Evolutionary conservation across 2,888 invertebrate genomes (phyloP).

Genomic region (Nasonovia ribisnigri): DNA sequence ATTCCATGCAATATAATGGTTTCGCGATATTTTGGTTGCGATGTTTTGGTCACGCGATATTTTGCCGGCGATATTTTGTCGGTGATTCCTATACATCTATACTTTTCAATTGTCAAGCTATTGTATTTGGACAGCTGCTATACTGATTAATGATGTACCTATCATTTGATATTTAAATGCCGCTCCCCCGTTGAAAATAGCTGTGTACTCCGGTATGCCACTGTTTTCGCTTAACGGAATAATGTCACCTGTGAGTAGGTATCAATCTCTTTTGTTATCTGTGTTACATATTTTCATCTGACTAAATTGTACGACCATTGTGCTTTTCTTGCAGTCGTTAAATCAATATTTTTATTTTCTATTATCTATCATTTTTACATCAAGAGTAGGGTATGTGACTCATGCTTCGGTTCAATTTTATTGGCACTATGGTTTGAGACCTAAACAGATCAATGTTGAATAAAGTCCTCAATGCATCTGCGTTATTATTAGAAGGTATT

Average conservation of each 20-base stretch:
- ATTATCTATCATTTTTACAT: background rate
- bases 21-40: too few relatives aligned
- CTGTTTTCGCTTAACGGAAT: background rate
- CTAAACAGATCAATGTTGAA: too few relatives aligned
- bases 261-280: background rate
- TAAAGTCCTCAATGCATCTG: background rate
- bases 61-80: too few relatives aligned
- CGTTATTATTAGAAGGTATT: background rate
- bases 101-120: too few relatives aligned
- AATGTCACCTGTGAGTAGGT: background rate
- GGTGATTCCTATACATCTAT: too few relatives aligned
- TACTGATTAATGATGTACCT: too few relatives aligned
- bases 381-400: background rate
- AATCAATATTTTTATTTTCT: background rate
- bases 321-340: background rate
- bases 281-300: background rate
- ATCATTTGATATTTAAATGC: too few relatives aligned
- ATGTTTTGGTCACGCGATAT: too few relatives aligned
- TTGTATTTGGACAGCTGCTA: too few relatives aligned
- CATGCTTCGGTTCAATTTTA: background rate
- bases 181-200: too few relatives aligned
- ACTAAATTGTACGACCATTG: background rate
- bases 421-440: background rate
- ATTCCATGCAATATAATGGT: too few relatives aligned
- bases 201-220: too few relatives aligned